Percentiles rank a stretch among this genome's conserved stretches.
Conservation (phyloP, 92 coral and sea anemone genomes). For the Ricordea florida region DNA sequence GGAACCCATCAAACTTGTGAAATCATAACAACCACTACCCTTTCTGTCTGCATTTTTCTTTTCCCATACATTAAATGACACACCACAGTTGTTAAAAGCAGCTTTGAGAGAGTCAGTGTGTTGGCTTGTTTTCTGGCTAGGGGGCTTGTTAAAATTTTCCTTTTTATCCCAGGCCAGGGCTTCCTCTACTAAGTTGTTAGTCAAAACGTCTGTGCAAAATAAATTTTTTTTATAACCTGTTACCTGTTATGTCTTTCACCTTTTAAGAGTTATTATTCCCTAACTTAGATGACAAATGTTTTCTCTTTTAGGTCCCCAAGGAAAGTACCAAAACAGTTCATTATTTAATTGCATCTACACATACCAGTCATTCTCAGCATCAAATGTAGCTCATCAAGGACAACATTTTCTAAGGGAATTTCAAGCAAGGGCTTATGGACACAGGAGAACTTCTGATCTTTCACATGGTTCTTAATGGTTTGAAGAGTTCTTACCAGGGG, state of each 20-base stretch:
- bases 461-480: constrained; percentile 34
- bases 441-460: constrained; percentile 44
- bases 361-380: constrained; percentile 71
- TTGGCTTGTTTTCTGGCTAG: constrained; percentile 30
- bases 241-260: neutral
- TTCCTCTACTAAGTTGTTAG: constrained; percentile 52
- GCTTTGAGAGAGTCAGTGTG: constrained; percentile 11
- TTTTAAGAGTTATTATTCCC: neutral
- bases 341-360: neutral
- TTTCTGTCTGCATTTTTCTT: constrained; percentile 59
- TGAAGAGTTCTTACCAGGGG: constrained; percentile 33
- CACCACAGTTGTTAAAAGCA: constrained; percentile 40
- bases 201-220: constrained; percentile 44
- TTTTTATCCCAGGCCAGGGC: constrained; percentile 35
- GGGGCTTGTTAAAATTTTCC: constrained; percentile 40
- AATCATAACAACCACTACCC: constrained; percentile 60
- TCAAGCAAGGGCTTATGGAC: constrained; percentile 47
- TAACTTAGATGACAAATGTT: neutral
- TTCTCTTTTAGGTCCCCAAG: neutral
- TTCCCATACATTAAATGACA: constrained; percentile 52
- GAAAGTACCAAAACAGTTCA: no score
- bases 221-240: neutral
- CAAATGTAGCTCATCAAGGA: constrained; percentile 63
- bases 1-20: constrained; percentile 71
- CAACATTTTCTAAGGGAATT: constrained; percentile 58